Evolutionary conservation across 2,113 vertebrate species (phyloP), one percentile per base, ranked within the genome.

Genomic region (Phocoena sinus): DNA sequence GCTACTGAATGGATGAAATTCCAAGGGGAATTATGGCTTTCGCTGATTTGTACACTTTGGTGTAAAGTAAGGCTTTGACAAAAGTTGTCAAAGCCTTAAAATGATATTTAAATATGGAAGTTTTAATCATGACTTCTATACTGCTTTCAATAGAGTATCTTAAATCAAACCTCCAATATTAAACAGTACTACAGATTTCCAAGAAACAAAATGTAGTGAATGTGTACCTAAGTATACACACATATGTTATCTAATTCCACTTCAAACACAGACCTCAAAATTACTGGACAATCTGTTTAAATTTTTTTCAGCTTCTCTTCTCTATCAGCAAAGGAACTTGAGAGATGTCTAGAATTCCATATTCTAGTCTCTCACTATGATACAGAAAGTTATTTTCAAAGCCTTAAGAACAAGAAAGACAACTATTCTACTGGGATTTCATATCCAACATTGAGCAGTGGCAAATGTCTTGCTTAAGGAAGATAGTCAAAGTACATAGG

Each of bases 161-260:
- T 91, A 50, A 71, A 36, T 77, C 62, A 68, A 95, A 76, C 5
- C 62, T 41, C 5, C 26, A 31, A 86, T 20, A 62, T 33, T 68
- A 77, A 70, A 80, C 26, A 82, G 33, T 44, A 53, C 53, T 68
- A 95, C 26, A 84, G 20, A 90, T 83, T 76, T 88, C 65, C 80
- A 85, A 83, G 58, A 33, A 94, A 86, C 20, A 94, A 96, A 94
- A 94, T 53, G 6, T 60, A 94, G 23, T 62, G 41, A 94, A 58
- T 58, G 6, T 38, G 1, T 33, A 70, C 8, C 65, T 50, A 50
- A 88, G 76, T 80, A 18, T 85, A 68, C 5, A 92, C 6, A 85
- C 10, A 7, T 73, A 73, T 81, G 5, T 41, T 56, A 77, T 17
- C 18, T 65, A 76, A 91, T 91, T 81, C 15, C 14, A 81, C 91